Percentiles rank a stretch among this genome's conserved stretches.
Conservation (phyloP, 2,113 vertebrate genomes). For the Trematomus loennbergii region DNA sequence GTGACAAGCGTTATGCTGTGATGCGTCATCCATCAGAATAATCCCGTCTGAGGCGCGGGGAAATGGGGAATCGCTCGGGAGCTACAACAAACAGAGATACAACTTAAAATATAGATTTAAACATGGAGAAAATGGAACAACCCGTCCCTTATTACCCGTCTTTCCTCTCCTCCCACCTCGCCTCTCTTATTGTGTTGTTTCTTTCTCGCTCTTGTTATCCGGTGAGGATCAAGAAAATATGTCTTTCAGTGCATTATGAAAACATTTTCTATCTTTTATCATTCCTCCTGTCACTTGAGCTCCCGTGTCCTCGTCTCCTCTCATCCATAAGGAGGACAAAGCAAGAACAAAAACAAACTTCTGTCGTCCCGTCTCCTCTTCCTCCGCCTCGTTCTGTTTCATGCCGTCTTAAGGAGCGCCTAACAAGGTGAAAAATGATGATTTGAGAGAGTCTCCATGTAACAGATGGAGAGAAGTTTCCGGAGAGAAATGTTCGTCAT, state of each 20-base stretch:
- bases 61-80: conserved; percentile 22
- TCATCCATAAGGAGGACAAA: conserved; percentile 13
- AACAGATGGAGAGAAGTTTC: conserved; percentile 70
- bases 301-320: background rate
- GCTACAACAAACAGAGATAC: conserved; percentile 26
- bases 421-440: conserved; percentile 65
- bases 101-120: conserved; percentile 59
- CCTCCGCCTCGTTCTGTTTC: background rate
- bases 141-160: conserved; percentile 1
- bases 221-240: conserved; percentile 17
- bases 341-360: background rate
- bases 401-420: conserved; percentile 1
- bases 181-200: background rate
- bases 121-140: conserved; percentile 7
- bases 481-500: conserved; percentile 68
- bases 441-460: conserved; percentile 41
- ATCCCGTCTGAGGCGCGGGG: conserved; percentile 26
- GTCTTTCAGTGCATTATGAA: conserved; percentile 44
- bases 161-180: conserved; percentile 6
- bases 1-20: conserved; percentile 54
- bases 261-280: conserved; percentile 38
- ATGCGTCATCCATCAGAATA: conserved; percentile 57
- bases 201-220: conserved; percentile 12
- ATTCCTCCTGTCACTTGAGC: conserved; percentile 7
- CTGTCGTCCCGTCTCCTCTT: background rate